Conservation (phyloP, 2,113 vertebrate genomes). For the Sylvietta virens region DNA sequence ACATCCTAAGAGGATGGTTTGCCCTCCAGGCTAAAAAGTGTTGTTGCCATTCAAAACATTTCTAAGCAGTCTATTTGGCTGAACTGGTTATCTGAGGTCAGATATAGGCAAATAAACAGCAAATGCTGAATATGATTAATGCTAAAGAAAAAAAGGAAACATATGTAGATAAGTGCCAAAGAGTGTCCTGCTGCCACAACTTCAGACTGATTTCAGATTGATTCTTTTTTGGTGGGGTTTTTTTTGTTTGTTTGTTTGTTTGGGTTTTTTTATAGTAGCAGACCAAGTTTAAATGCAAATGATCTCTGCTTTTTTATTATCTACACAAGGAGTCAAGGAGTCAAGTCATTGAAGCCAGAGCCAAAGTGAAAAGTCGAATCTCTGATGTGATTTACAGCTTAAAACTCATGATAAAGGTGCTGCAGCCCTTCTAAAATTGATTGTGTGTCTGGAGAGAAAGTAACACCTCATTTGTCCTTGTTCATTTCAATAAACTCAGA, state of each 20-base stretch:
- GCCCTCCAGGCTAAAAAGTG: background rate
- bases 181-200: background rate
- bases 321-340: background rate
- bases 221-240: background rate
- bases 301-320: background rate
- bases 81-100: background rate
- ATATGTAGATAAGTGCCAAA: background rate
- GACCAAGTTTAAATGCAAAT: background rate
- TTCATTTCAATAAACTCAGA: slow-evolving; percentile 49
- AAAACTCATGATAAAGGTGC: background rate
- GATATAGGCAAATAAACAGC: background rate
- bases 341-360: background rate
- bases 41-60: background rate
- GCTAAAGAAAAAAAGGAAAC: background rate
- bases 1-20: background rate
- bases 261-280: background rate
- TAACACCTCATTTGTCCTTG: slow-evolving; percentile 38
- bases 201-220: background rate
- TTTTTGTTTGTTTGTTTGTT: background rate
- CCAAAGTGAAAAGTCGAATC: background rate
- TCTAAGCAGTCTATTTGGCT: background rate
- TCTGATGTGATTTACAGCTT: background rate
- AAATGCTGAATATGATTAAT: background rate
- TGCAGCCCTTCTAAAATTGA: background rate
- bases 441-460: background rate